Base-by-base conservation (phyloP, 2,888 invertebrate species). In the Hirtodrosophila cameraria region DNA sequence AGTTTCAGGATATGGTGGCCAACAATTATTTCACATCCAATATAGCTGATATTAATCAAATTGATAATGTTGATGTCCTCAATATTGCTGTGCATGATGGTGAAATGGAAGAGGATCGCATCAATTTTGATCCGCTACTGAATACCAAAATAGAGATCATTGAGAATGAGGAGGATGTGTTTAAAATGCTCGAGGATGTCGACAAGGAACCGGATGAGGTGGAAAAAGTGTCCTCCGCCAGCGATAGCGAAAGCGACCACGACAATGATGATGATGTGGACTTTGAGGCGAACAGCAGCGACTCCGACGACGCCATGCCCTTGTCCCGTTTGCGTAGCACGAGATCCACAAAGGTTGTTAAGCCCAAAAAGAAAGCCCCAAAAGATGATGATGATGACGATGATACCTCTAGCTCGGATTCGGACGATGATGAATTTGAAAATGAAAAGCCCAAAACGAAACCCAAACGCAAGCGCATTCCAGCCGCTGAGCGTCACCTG, bases 141-240 rank as follows among this genome's bases (percentile, higher is more conserved):
- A 71, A 71, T 50, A 71, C 70, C 15, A 71, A 71, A 35, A 63
- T 89, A 39, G 89, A 89, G 58, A 70, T 75, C 23, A 87, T 87
- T 1, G 88, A 88, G 28, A 88, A 86, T 52, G 87, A 89, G 11
- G 82, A 74, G 5, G 75, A 81, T 18, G 89, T 88, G 25, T 85
- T 82, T 1, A 88, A 88, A 54, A 84, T 88, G 88, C 43, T 88
- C 3, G 86, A 88, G 33, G 72, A 72, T 63, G 87, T 87, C 1
- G 87, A 85, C 20, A 86, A 85, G 16, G 69, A 86, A 8, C 74
- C 58, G 3, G 65, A 74, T 6, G 79, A 82, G 23, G 78, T 62
- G 4, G 55, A 38, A 7, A 52, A 33, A 3, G 9, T 59, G 4
- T 8, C 11, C 0, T 43, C 45, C 9, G 61, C 36, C 13, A 33